phyloP scores from a whole-genome alignment of 2,888 invertebrate species.

The Heliconius cydno region DNA sequence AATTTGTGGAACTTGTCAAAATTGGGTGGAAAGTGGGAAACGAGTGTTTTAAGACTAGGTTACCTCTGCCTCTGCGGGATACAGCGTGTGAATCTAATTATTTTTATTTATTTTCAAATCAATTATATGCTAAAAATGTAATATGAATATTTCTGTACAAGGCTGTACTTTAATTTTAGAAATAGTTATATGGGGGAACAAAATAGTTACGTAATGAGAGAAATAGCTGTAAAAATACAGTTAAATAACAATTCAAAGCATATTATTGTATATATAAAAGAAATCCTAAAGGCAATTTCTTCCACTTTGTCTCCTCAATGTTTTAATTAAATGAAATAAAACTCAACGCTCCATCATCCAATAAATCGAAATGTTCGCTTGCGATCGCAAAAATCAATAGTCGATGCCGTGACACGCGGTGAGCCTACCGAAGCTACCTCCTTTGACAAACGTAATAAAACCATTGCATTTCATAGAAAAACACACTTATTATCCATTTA shows the following conservation, averaged over 20 bases:
- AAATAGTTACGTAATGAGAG: background rate
- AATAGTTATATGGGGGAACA: too few species aligned
- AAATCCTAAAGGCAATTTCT: background rate
- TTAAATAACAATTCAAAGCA: background rate
- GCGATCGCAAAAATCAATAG: slow-evolving; percentile 78
- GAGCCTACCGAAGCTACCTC: slow-evolving; percentile 42
- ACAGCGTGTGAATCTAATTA: too few species aligned
- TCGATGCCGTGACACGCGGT: slow-evolving; percentile 65
- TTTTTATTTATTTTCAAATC: too few species aligned
- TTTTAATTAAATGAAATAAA: slow-evolving; percentile 15
- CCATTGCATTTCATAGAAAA: slow-evolving; percentile 29
- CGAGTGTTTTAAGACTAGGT: background rate
- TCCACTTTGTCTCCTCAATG: background rate
- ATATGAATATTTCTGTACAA: background rate
- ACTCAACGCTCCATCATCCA: slow-evolving; percentile 52
- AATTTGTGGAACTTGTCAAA: too few species aligned
- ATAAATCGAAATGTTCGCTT: slow-evolving; percentile 69
- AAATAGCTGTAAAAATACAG: background rate
- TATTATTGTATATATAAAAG: background rate
- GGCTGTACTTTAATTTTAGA: background rate
- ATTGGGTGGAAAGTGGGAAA: background rate
- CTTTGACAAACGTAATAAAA: slow-evolving; percentile 11
- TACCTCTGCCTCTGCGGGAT: background rate
- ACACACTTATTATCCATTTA: accelerated
- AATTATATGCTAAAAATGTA: background rate